Base-by-base conservation (phyloP, 2,797 vertebrate species). In the Gymnothorax javanicus region DNA sequence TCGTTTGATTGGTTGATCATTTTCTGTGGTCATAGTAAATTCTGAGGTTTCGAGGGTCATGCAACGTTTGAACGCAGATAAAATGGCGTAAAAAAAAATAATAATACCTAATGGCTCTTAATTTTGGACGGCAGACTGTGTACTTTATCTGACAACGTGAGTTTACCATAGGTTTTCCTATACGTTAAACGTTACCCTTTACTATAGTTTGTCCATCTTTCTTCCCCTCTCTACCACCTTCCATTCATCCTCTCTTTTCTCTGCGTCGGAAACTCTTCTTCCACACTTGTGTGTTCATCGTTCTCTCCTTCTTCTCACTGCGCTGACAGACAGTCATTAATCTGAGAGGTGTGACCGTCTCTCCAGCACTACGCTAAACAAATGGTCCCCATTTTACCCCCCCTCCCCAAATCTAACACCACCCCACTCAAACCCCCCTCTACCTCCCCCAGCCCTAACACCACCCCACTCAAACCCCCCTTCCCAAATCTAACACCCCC, bases 391-490 rank as follows among this genome's bases (percentile, higher is more conserved):
- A 12, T 87, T 25, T 84, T 33, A 27, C 71, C 71, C 82, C 58
- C 15, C 50, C 23, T 25, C 64, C 11, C 13, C 86, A 90, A 85
- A 67, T 67, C 89, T 60, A 12, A 81, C 43, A 23, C 67, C 33
- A 7, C 23, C 23, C 85, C 86, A 87, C 84, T 17, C 64, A 43
- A 43, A 85, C 23, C 23, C 85, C 86, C 87, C 84, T 9, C 64
- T 4, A 25, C 2, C 25, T 73, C 33, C 33, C 33, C 33, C 33
- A 43, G 33, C 33, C 33, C 89, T 60, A 12, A 81, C 43, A 23
- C 67, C 33, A 7, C 23, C 23, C 85, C 86, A 87, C 84, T 17
- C 64, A n/a, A n/a, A n/a, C n/a, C n/a, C n/a, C n/a, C n/a, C n/a
- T n/a, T n/a, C n/a, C n/a, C n/a, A n/a, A n/a, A n/a, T n/a, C n/a